A percentile compares a stretch with the other conserved stretches of the same genome.
Evolutionary conservation across 2,888 invertebrate species (phyloP).

Genomic region (Drosophila atripex): DNA sequence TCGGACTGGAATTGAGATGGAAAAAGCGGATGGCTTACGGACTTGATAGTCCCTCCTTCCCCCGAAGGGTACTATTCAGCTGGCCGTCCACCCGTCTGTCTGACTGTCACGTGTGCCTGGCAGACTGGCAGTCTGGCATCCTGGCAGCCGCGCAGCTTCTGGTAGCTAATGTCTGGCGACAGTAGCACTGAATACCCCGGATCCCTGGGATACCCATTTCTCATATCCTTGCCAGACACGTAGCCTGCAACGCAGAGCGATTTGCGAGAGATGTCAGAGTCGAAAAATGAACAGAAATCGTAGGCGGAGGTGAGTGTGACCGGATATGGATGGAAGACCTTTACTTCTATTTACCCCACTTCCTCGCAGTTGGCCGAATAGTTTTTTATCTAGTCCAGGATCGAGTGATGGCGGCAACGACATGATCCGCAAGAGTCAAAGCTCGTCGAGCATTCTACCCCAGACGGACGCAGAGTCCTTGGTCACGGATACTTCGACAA

Average conservation of each 20-base stretch:
- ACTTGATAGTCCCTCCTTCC: background rate
- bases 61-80: slow-evolving; percentile 13
- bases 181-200: slow-evolving; percentile 18
- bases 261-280: slow-evolving; percentile 73
- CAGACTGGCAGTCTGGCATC: slow-evolving; percentile 22
- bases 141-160: slow-evolving; percentile 31
- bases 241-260: slow-evolving; percentile 54
- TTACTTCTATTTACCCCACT: background rate
- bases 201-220: slow-evolving; percentile 49
- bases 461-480: background rate
- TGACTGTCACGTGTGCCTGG: slow-evolving; percentile 58
- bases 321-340: background rate
- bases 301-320: slow-evolving; percentile 53
- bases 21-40: slow-evolving; percentile 4
- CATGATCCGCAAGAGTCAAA: slow-evolving; percentile 1
- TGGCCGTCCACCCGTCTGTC: slow-evolving; percentile 42
- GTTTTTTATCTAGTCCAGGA: background rate
- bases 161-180: slow-evolving; percentile 46
- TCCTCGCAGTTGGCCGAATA: background rate
- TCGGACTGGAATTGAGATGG: background rate
- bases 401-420: background rate
- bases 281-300: slow-evolving; percentile 64
- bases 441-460: background rate
- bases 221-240: slow-evolving; percentile 63
- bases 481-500: background rate